Conservation (phyloP, 2,888 invertebrate genomes). For the Epiblema foenella region DNA sequence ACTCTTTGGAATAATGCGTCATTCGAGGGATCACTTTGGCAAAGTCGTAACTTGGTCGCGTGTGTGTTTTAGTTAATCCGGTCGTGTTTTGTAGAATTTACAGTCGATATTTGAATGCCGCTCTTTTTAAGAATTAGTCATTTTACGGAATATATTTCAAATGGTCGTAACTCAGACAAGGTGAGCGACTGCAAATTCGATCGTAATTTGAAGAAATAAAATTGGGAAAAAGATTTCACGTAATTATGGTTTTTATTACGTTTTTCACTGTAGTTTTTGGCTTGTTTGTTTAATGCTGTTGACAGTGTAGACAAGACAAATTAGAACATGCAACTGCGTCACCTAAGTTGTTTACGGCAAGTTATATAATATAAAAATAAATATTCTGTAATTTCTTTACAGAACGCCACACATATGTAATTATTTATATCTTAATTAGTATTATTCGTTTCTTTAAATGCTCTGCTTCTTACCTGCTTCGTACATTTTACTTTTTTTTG, state of each 20-base stretch:
- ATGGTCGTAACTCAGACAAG: not conserved
- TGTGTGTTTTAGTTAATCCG: not conserved
- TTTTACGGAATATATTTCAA: not conserved
- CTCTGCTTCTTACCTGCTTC: too few relatives aligned
- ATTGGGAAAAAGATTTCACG: not conserved
- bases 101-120: not conserved
- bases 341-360: not conserved
- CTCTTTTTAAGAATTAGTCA: conserved; percentile 27
- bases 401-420: too few relatives aligned
- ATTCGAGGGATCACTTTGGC: not conserved
- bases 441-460: too few relatives aligned
- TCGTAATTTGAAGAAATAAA: not conserved
- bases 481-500: too few relatives aligned
- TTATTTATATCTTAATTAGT: too few relatives aligned
- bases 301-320: not conserved
- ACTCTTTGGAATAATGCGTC: conserved; percentile 25
- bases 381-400: too few relatives aligned
- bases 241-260: not conserved
- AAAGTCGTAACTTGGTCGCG: conserved; percentile 8
- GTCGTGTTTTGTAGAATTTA: not conserved
- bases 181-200: not conserved
- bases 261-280: not conserved
- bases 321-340: not conserved
- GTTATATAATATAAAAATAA: too few relatives aligned
- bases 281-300: not conserved